Evolutionary conservation across 2,113 vertebrate genomes (phyloP), one percentile per base, ranked within the genome.

Genomic region (Periophthalmodon schlosseri): DNA sequence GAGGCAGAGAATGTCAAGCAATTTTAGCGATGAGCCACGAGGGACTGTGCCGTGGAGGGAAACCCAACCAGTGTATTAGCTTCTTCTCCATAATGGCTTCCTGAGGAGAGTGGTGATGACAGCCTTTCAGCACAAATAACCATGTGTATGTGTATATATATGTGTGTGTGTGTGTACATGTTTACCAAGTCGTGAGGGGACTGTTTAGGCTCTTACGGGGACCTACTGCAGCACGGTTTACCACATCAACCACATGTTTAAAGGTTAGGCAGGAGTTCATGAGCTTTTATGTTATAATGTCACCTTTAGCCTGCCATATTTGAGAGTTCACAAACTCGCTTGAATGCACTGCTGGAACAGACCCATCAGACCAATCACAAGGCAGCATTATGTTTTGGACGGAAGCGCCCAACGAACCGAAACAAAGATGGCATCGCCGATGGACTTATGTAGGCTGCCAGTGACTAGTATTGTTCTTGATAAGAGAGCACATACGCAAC

Each of bases 1-100:
- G 85, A 92, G 88, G 84, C 88, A 90, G 73, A 78, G 72, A 91
- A 93, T 91, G 91, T 93, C 91, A 94, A 91, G 87, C 93, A 91
- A 91, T 93, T 89, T 87, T 88, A 88, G 87, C 85, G 70, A 91
- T 94, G 88, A 92, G 82, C 91, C 92, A 88, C 79, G 73, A 89
- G 91, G 89, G 90, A 89, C 88, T 88, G 86, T 76, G 84, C 90
- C 86, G 79, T 87, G 86, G 90, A 84, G 86, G 79, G 86, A 75
- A 72, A 78, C 86, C 79, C 80, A 75, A n/a, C 49, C 74, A 78
- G 72, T 81, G 68, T 86, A 90, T 89, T 90, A 88, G 76, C 80
- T 86, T 87, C 82, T 77, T 83, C 69, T 90, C 79, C 80, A 84
- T 92, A 90, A 87, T 90, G 80, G 87, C 88, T 84, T 90, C 81